Percentiles rank a stretch among this genome's conserved stretches.
phyloP scores from a whole-genome alignment of 2,797 vertebrate genomes.

The Scolopax bukidnonensis region DNA sequence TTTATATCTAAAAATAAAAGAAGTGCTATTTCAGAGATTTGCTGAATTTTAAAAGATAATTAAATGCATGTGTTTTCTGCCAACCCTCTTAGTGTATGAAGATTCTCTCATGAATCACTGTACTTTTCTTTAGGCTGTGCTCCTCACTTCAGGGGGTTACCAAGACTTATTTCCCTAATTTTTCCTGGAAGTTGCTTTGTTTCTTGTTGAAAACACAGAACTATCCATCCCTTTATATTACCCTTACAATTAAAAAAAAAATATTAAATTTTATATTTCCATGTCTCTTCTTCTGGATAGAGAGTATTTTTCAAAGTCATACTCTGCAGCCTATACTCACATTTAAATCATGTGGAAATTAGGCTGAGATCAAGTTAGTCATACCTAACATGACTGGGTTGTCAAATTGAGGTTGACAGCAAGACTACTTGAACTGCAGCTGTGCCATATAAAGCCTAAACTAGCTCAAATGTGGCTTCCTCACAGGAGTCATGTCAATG shows the following conservation, averaged over 20 bases:
- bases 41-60: slow-evolving; percentile 10
- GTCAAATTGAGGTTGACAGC: background rate
- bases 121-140: background rate
- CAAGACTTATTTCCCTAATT: background rate
- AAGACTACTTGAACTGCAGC: background rate
- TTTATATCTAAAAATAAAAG: slow-evolving; percentile 10
- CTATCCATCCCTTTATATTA: background rate
- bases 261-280: background rate
- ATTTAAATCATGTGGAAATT: background rate
- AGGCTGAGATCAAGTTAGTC: background rate
- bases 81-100: background rate
- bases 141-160: background rate
- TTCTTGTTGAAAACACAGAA: background rate
- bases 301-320: background rate
- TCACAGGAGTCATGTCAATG: background rate
- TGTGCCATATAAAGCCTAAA: background rate
- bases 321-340: background rate
- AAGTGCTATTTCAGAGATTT: slow-evolving; percentile 12
- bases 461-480: background rate
- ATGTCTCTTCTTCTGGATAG: background rate
- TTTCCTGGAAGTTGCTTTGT: background rate
- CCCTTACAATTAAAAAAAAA: background rate
- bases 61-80: slow-evolving; percentile 27
- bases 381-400: background rate
- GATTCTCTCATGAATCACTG: background rate